Conservation (phyloP, 1,140 invertebrate genomes). For the Chironomus striatipennis region DNA sequence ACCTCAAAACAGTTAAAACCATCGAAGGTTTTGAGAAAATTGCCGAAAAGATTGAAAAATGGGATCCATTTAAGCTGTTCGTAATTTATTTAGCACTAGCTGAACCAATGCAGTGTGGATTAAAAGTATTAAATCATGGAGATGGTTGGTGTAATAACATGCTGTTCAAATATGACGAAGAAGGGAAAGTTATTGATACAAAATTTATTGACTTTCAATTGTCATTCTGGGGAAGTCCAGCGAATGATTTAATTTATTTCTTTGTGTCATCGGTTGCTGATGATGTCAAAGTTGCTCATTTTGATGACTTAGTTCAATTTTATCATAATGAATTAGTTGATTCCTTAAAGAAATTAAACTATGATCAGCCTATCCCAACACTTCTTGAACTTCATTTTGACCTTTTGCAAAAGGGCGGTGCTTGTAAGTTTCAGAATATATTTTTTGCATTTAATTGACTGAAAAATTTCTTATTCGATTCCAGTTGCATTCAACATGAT, state of each 20-base stretch:
- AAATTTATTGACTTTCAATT: conserved; percentile 12
- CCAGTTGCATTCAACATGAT: neutral
- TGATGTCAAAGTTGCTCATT: neutral
- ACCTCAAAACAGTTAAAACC: neutral
- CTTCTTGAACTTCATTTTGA: neutral
- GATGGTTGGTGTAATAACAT: conserved; percentile 60
- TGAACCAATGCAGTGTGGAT: neutral
- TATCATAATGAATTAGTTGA: neutral
- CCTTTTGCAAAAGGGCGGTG: neutral
- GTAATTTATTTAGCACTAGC: neutral
- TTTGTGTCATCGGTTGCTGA: neutral
- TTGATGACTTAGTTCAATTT: neutral
- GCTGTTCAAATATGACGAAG: conserved; percentile 48
- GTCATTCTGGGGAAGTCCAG: neutral
- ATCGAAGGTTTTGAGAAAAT: neutral
- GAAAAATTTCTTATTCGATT: neutral
- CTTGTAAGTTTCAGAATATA: neutral
- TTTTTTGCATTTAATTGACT: neutral
- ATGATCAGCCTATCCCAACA: neutral
- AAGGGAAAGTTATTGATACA: conserved; percentile 37
- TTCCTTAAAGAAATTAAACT: neutral
- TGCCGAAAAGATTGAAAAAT: neutral
- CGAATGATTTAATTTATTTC: neutral
- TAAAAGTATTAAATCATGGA: conserved; percentile 38
- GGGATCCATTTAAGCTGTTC: neutral